Evolutionary conservation across 1,140 invertebrate genomes (phyloP).

Genomic region (Conus betulinus): DNA sequence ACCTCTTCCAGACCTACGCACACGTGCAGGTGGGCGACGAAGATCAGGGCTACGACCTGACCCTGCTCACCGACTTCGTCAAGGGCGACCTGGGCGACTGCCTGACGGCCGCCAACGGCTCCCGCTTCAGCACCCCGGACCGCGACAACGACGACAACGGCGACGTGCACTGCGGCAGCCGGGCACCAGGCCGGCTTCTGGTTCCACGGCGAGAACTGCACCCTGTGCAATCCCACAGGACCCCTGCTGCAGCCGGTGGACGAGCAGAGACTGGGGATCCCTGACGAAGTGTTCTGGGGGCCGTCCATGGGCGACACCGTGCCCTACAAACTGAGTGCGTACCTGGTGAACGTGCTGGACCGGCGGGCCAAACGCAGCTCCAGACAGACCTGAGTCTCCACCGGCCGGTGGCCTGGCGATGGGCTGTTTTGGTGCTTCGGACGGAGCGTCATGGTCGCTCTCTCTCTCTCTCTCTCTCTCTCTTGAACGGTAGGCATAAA

Average conservation of each 20-base stretch:
- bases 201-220: constrained; percentile 13
- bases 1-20: constrained; percentile 9
- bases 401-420: too few species aligned
- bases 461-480: too few species aligned
- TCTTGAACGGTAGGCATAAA: too few species aligned
- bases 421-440: too few species aligned
- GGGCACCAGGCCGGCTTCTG: constrained; percentile 26
- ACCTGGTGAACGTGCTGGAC: constrained; percentile 9
- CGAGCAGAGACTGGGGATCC: not conserved
- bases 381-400: too few species aligned
- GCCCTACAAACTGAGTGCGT: constrained; percentile 23
- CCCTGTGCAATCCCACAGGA: constrained; percentile 31
- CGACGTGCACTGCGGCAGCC: constrained; percentile 5
- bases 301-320: not conserved
- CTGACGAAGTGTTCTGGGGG: constrained; percentile 33
- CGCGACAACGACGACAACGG: constrained; percentile 32
- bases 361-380: not conserved
- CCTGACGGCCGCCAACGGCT: constrained; percentile 20
- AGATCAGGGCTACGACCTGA: constrained; percentile 1
- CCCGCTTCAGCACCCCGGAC: constrained; percentile 31
- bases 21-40: not conserved
- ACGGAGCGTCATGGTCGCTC: too few species aligned
- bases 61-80: constrained; percentile 4
- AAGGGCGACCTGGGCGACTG: constrained; percentile 24
- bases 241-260: constrained; percentile 4